Evolutionary conservation across 2,888 invertebrate genomes (phyloP).

Genomic region (Apomyelois bistriatella): DNA sequence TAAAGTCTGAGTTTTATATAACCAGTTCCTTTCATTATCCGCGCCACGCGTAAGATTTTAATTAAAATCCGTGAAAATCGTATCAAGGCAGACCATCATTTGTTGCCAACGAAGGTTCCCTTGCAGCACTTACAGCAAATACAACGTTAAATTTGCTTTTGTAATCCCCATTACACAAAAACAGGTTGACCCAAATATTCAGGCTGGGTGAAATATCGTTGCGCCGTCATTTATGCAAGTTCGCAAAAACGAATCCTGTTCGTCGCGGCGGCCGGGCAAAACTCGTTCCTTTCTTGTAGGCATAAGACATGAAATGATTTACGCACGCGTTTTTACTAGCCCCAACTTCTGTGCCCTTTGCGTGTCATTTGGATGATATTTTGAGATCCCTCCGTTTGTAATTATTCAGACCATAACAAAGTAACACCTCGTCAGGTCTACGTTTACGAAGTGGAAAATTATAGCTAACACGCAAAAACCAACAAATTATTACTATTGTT

Average conservation of each 20-base stretch:
- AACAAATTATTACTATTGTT: not conserved
- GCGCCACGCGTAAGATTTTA: conserved; percentile 69
- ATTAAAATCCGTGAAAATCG: conserved; percentile 70
- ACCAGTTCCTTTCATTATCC: conserved; percentile 61
- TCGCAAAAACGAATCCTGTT: conserved; percentile 72
- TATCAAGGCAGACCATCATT: conserved; percentile 66
- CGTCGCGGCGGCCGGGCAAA: conserved; percentile 47
- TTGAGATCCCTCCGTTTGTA: conserved; percentile 51
- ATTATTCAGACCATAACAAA: conserved; percentile 48
- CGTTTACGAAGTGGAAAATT: conserved; percentile 8
- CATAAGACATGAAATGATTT: conserved; percentile 56
- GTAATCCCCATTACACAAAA: conserved; percentile 75
- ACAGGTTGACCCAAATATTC: conserved; percentile 78
- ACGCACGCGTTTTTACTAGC: conserved; percentile 32
- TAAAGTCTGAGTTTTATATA: conserved; percentile 41
- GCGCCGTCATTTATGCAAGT: conserved; percentile 73
- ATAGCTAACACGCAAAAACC: not conserved
- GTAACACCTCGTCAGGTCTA: conserved; percentile 7
- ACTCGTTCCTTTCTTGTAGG: conserved; percentile 50
- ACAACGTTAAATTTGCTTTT: conserved; percentile 74
- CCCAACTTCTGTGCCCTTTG: conserved; percentile 53
- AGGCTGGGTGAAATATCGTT: conserved; percentile 69
- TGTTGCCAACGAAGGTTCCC: conserved; percentile 62
- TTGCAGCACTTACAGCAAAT: conserved; percentile 68
- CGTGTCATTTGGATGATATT: conserved; percentile 62